Evolutionary conservation across 2,797 vertebrate genomes (phyloP), one percentile per base, ranked within the genome.

Genomic region (Malacoraja senta): DNA sequence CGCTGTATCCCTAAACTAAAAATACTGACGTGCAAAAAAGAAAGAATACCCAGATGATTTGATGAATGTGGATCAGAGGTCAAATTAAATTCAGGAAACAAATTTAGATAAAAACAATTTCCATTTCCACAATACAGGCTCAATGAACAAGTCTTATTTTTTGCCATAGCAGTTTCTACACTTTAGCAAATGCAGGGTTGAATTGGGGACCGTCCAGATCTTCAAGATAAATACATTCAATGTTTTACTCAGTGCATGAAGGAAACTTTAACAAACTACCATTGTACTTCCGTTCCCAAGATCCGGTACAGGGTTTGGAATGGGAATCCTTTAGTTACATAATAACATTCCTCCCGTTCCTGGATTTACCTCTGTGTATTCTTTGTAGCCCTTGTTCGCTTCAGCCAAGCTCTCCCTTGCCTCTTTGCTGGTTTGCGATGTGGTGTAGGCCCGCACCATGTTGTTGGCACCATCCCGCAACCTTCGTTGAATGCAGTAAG

Each of bases 391-490:
- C 94, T 98, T 98, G 94, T 97, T 98, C 94, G 98, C 98, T 95
- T 99, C 98, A 0, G 97, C 97, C 94, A 99, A 96, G 95, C 98
- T 99, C 95, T 99, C 98, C 0, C 96, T 96, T 61, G 98, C 98
- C 95, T 99, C 98, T 24, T 97, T 97, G 95, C 98, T 99, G 94
- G 97, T 96, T 0, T 96, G 96, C 0, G 98, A 98, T 61, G 96
- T 96, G 0, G 96, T 98, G 94, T 97, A 99, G 0, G 98, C 98
- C 94, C 97, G 98, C 94, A 99, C 97, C 97, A 99, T 99, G 95
- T 99, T 99, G 95, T 97, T 96, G 63, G 98, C 98, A 9, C 98
- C 98, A 26, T 99, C 98, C 0, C 98, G 96, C 93, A 99, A 97
- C 93, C 98, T 97, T 68, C 98, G 97, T 94, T 99, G 98, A 95